phyloP scores from a whole-genome alignment of 2,113 vertebrate genomes.

The Poeciliopsis turrubarensis region DNA sequence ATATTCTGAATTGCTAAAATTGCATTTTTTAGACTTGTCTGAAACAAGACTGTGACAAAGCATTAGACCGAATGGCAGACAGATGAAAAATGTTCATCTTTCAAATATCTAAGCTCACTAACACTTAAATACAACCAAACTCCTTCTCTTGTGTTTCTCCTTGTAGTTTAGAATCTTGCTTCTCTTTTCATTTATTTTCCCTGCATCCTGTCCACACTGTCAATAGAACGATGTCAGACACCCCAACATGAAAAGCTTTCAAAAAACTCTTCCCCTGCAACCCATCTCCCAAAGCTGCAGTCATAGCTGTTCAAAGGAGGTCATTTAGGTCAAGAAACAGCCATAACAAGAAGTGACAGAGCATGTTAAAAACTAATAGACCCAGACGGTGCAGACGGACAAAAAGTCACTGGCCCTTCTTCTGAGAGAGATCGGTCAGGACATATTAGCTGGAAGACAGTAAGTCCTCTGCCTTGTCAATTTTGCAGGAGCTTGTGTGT shows the following conservation, averaged over 20 bases:
- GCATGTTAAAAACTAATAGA: neutral
- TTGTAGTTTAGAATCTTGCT: slow-evolving; percentile 26
- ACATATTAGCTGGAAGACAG: neutral
- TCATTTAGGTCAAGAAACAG: neutral
- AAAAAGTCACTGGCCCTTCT: neutral
- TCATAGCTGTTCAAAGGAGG: slow-evolving; percentile 9
- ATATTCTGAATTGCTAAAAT: no score
- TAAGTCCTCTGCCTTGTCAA: neutral
- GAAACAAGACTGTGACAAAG: neutral
- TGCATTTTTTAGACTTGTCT: no score
- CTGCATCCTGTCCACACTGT: slow-evolving; percentile 51
- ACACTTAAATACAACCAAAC: slow-evolving; percentile 16
- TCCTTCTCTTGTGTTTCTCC: slow-evolving; percentile 7
- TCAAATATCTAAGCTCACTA: slow-evolving; percentile 1
- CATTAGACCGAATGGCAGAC: neutral
- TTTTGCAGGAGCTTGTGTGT: neutral
- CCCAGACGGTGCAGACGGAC: no score
- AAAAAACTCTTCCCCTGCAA: slow-evolving; percentile 36
- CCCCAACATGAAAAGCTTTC: slow-evolving; percentile 47
- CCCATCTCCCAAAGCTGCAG: slow-evolving; percentile 26
- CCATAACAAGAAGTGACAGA: neutral
- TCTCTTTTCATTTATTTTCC: slow-evolving; percentile 25
- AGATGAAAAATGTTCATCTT: neutral
- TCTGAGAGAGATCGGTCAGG: neutral
- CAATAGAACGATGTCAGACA: slow-evolving; percentile 56